Base-by-base conservation (phyloP, 2,888 invertebrate genomes). In the Pseudeuparius sepicola region DNA sequence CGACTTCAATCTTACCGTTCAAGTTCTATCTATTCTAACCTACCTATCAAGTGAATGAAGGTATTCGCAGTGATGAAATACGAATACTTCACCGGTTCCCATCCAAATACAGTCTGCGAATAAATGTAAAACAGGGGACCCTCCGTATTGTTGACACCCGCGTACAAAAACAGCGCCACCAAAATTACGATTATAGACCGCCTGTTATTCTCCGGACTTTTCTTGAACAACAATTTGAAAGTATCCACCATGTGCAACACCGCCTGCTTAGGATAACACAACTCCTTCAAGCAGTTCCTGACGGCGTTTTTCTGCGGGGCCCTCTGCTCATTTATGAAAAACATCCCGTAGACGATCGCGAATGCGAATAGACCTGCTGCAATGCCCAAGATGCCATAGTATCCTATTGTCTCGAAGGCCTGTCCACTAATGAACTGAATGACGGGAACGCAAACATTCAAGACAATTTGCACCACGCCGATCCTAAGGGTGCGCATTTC, bases 401-500 rank as follows among this genome's bases (percentile, higher is more conserved):
- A 61, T 10, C 59, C 60, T 14, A 56, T 45, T 12, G 40, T 10
- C 1, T 40, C 39, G 35, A 57, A 60, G 6, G 60, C 37, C 14
- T 52, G 41, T 9, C 55, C 61, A 39, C 57, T 56, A 10, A 60
- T 47, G 5, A 52, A 45, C 33, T 56, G 56, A 4, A 49, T 50
- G 2, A 53, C 40, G 1, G 59, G 55, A 3, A 45, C 40, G 24
- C 48, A 50, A 18, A 54, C 40, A 24, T 54, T 57, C 4, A 59
- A 43, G 3, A 57, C 51, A 15, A 60, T 59, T 42, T 61, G 60
- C 9, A 74, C 65, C n/a, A 74, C 51, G 9, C 75, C 77, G 27
- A 76, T 64, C 48, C 76, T 61, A 29, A 76, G 64, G 2, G 76
- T 77, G 14, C 76, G 63, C 43, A 70, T 65, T 46, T 74, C 71